Conservation (phyloP, 2,113 vertebrate species). For the Chroicocephalus ridibundus region DNA sequence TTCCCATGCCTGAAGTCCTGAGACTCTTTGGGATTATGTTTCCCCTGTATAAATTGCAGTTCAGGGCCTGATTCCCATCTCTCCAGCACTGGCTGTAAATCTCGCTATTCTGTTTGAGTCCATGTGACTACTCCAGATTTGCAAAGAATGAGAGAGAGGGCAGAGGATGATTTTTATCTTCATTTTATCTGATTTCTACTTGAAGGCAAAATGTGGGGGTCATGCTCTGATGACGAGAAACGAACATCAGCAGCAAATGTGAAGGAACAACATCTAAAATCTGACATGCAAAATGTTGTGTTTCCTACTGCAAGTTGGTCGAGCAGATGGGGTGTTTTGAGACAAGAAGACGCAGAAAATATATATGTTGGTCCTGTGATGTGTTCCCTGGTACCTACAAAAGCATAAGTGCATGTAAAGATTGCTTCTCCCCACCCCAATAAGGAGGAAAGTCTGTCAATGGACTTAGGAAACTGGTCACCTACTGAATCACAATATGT, state of each 20-base stretch:
- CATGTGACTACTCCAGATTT: not conserved
- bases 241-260: not conserved
- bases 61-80: not conserved
- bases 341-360: not conserved
- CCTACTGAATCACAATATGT: not conserved
- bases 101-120: not conserved
- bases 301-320: not conserved
- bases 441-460: not conserved
- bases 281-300: not conserved
- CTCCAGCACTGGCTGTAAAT: not conserved
- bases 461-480: not conserved
- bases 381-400: not conserved
- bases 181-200: not conserved
- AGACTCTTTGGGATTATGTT: not conserved
- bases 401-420: not conserved
- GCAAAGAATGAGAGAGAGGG: not conserved
- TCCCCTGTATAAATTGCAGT: not conserved
- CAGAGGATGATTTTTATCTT: not conserved
- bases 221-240: not conserved
- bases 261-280: not conserved
- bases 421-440: not conserved
- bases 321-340: not conserved
- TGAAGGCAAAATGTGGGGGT: not conserved
- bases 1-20: not conserved
- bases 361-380: not conserved